Base-by-base conservation (phyloP, 2,113 vertebrate species). In the Pipa parva region DNA sequence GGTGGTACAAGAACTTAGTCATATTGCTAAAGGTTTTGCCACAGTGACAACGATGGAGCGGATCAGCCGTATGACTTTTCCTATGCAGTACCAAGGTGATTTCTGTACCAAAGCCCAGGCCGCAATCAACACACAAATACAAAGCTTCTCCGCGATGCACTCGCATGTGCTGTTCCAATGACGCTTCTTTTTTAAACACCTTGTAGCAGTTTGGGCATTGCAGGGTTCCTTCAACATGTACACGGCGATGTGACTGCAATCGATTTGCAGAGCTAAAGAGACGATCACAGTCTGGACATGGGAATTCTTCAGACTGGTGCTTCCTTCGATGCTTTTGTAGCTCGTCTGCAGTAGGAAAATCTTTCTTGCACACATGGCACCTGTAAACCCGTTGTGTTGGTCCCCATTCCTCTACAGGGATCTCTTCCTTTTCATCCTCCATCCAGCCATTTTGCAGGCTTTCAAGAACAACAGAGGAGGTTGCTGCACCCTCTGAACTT, bases 1-100 rank as follows among this genome's bases (percentile, higher is more conserved):
- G 88, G 72, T 96, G 93, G 77, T 96, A 96, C 22, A 96, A 87
- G 74, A 92, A 95, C 80, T 96, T 96, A 72, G 93, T 96, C 93
- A 95, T 94, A 75, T 95, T 96, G 83, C 89, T 92, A 77, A 96
- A 95, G 0, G 91, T 92, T 76, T 93, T 95, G 74, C 89, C 88
- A 18, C 93, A 96, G 64, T 89, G 83, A 74, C 93, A 96, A 72
- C 89, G 91, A 74, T 94, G 93, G 18, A 95, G 72, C 0, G 93
- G 93, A 56, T 95, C 92, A 20, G 90, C 84, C 0, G 88, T 92
- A 62, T 96, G 93, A 15, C 84, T 85, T 80, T 92, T 92, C 69
- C 93, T 89, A 80, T 96, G 93, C 74, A 92, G 87, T 68, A 95
- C 88, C 25, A 96, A 80, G 0, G 92, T 93, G 85, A 93, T 89